Percentiles rank a stretch among this genome's conserved stretches.
Evolutionary conservation across 2,797 vertebrate genomes (phyloP).

Genomic region (Bovichtus diacanthus): DNA sequence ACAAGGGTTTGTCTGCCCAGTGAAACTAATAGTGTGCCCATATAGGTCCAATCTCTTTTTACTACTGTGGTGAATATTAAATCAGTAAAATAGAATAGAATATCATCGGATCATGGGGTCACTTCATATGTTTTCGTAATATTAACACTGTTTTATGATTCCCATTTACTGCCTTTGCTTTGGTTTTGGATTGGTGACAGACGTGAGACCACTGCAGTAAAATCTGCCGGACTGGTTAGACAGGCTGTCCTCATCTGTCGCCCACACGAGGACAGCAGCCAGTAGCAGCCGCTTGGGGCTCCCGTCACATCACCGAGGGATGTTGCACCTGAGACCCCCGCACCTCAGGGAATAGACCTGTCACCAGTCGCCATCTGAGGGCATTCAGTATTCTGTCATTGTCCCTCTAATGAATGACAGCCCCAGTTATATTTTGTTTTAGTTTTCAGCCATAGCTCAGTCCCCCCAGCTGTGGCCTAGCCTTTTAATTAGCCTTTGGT

Average conservation of each 20-base stretch:
- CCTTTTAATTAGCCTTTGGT: constrained; percentile 81
- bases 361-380: constrained; percentile 52
- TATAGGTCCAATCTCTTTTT: constrained; percentile 1
- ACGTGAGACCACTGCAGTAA: constrained; percentile 32
- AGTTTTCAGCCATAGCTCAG: constrained; percentile 41
- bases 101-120: neutral
- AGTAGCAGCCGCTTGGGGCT: constrained; percentile 26
- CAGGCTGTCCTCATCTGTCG: constrained; percentile 71
- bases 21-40: neutral
- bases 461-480: constrained; percentile 77
- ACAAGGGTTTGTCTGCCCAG: neutral
- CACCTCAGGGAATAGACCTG: constrained; percentile 48
- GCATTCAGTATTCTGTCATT: constrained; percentile 32
- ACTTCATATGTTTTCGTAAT: neutral
- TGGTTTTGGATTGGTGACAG: constrained; percentile 12
- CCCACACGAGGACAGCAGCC: constrained; percentile 57
- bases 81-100: neutral
- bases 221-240: constrained; percentile 38
- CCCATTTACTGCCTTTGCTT: neutral
- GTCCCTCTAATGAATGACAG: constrained; percentile 51
- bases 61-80: neutral
- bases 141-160: constrained; percentile 11
- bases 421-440: constrained; percentile 57
- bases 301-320: constrained; percentile 36
- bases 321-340: constrained; percentile 72